Evolutionary conservation across 92 coral and sea anemone genomes (phyloP).

Genomic region (Metridium senile): DNA sequence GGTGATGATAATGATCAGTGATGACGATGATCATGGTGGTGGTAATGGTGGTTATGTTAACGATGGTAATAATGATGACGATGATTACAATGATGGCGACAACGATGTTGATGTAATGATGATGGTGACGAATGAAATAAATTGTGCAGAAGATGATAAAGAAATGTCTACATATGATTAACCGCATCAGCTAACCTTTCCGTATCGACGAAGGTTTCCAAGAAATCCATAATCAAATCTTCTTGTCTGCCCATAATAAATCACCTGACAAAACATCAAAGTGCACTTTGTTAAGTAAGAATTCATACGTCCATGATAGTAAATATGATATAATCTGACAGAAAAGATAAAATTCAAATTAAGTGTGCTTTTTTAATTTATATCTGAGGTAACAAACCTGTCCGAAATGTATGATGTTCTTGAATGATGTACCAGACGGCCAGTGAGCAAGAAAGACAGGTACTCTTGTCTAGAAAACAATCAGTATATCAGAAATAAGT

Average conservation of each 20-base stretch:
- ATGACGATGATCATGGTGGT: too few species aligned
- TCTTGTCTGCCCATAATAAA: slow-evolving; percentile 65
- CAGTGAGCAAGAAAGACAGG: slow-evolving; percentile 78
- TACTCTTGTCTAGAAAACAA: slow-evolving; percentile 76
- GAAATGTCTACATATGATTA: not conserved
- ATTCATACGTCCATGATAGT: too few species aligned
- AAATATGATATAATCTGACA: too few species aligned
- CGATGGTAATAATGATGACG: too few species aligned
- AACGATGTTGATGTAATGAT: too few species aligned
- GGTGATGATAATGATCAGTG: too few species aligned
- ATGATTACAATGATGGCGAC: too few species aligned
- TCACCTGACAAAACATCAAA: slow-evolving; percentile 48
- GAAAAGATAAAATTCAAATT: too few species aligned
- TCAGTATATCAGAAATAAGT: not conserved
- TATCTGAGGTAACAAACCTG: too few species aligned
- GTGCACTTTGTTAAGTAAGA: too few species aligned
- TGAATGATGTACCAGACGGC: slow-evolving; percentile 93
- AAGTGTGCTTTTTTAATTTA: too few species aligned
- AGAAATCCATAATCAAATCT: slow-evolving; percentile 80
- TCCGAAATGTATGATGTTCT: slow-evolving; percentile 85
- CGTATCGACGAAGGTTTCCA: slow-evolving; percentile 76
- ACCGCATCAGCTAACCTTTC: slow-evolving; percentile 56
- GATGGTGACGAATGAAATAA: too few species aligned
- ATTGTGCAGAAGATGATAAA: not conserved
- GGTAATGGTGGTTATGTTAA: not conserved